These are phyloP conservation scores for Numida meleagris DNA, from an alignment of 2,113 vertebrate species.

Conservation along the genomic window DNA sequence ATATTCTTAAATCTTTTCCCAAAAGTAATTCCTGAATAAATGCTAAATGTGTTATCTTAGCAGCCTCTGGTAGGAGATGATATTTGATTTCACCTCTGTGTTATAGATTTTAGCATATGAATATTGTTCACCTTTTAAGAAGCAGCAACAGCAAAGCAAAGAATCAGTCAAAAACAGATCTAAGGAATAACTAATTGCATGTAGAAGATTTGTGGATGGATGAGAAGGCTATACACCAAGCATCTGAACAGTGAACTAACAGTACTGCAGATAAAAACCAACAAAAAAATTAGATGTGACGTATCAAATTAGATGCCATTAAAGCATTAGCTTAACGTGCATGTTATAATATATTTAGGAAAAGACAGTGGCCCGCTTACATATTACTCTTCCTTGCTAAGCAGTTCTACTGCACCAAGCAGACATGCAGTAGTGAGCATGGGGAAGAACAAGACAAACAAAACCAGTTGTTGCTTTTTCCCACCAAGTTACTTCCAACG, in stretches of 20 bases:
- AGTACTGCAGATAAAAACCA: slow-evolving; percentile 67
- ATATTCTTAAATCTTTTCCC: slow-evolving; percentile 9
- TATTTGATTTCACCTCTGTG: slow-evolving; percentile 24
- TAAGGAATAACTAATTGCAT: slow-evolving; percentile 56
- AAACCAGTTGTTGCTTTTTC: neutral
- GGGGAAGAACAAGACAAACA: slow-evolving; percentile 6
- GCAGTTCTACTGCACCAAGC: neutral
- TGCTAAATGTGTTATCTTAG: slow-evolving; percentile 21
- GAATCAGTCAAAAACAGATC: slow-evolving; percentile 58
- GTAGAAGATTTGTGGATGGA: slow-evolving; percentile 61
- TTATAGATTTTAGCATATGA: slow-evolving; percentile 54
- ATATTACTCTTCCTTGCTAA: slow-evolving; percentile 7
- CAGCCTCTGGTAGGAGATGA: slow-evolving; percentile 45
- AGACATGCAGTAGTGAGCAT: neutral
- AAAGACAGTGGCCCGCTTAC: neutral
- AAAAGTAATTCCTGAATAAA: slow-evolving; percentile 36
- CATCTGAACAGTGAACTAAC: slow-evolving; percentile 52
- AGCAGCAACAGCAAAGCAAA: slow-evolving; percentile 62
- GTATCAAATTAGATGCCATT: slow-evolving; percentile 34
- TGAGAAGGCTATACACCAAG: slow-evolving; percentile 50
- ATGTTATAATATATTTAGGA: neutral
- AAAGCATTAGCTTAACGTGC: neutral
- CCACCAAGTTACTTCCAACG: neutral
- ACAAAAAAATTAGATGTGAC: slow-evolving; percentile 46
- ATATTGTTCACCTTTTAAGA: slow-evolving; percentile 68